phyloP scores from a whole-genome alignment of 2,888 invertebrate genomes.

The Pandemis cinnamomeana region DNA sequence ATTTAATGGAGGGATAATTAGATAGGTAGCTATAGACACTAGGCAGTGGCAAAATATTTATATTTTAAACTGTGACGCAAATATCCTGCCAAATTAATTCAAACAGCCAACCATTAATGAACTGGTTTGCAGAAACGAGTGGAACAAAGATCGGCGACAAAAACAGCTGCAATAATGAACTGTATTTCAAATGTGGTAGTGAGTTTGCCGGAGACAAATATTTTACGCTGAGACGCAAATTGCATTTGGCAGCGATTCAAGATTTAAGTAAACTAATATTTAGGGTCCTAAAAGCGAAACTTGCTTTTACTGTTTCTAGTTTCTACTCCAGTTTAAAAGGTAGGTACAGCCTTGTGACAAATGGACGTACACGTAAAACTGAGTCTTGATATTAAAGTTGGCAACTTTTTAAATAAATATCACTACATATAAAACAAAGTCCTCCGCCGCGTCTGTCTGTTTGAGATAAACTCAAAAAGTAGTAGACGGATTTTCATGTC shows the following conservation, averaged over 20 bases:
- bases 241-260: neutral
- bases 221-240: neutral
- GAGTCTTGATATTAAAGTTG: no score
- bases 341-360: no score
- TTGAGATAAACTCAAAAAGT: no score
- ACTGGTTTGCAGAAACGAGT: constrained; percentile 20
- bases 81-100: constrained; percentile 14
- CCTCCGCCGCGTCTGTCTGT: no score
- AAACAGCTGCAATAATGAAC: neutral
- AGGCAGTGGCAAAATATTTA: neutral
- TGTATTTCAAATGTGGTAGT: neutral
- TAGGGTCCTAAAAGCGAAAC: neutral
- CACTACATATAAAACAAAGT: no score
- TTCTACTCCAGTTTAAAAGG: no score
- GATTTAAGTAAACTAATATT: neutral
- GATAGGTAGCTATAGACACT: neutral
- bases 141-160: neutral
- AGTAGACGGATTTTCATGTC: no score
- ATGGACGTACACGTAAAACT: no score
- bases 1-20: neutral
- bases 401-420: no score
- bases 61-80: constrained; percentile 20
- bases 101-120: constrained; percentile 12
- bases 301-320: neutral
- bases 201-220: neutral